Evolutionary conservation across 2,888 invertebrate genomes (phyloP).

Genomic region (Lepidochrysops patricia): DNA sequence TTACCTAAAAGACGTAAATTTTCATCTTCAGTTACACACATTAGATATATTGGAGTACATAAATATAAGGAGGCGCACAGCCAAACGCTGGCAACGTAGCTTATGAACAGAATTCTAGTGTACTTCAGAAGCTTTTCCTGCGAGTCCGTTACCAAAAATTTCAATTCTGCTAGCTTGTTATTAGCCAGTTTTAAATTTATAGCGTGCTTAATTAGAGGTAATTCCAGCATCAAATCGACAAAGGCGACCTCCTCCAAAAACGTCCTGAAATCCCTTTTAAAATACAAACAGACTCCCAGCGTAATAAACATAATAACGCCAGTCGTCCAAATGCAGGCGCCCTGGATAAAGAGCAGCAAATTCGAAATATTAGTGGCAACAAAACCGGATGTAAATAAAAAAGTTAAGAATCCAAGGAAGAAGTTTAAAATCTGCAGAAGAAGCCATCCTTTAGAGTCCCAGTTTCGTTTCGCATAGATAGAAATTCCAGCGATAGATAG

Average conservation of each 20-base stretch:
- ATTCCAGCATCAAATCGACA: constrained; percentile 40
- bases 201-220: constrained; percentile 44
- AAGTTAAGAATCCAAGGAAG: constrained; percentile 41
- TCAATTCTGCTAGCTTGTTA: constrained; percentile 39
- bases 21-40: constrained; percentile 40
- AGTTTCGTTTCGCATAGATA: constrained; percentile 44
- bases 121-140: constrained; percentile 43
- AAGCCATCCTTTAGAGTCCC: constrained; percentile 44
- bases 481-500: constrained; percentile 48
- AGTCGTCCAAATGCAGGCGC: constrained; percentile 60
- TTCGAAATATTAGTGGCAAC: constrained; percentile 37
- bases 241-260: constrained; percentile 52
- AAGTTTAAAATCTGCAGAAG: constrained; percentile 46
- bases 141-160: constrained; percentile 36
- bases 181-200: constrained; percentile 26
- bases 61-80: constrained; percentile 47
- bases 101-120: constrained; percentile 39
- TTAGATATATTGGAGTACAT: constrained; percentile 46
- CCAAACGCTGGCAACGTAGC: constrained; percentile 43
- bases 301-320: constrained; percentile 56
- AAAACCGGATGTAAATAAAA: constrained; percentile 50
- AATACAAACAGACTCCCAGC: constrained; percentile 45
- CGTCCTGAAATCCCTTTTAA: constrained; percentile 39
- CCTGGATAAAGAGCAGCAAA: constrained; percentile 47
- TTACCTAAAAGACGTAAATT: constrained; percentile 51